Evolutionary conservation across 2,888 invertebrate species (phyloP), one percentile per base, ranked within the genome.

Genomic region (Phorcus lineatus): DNA sequence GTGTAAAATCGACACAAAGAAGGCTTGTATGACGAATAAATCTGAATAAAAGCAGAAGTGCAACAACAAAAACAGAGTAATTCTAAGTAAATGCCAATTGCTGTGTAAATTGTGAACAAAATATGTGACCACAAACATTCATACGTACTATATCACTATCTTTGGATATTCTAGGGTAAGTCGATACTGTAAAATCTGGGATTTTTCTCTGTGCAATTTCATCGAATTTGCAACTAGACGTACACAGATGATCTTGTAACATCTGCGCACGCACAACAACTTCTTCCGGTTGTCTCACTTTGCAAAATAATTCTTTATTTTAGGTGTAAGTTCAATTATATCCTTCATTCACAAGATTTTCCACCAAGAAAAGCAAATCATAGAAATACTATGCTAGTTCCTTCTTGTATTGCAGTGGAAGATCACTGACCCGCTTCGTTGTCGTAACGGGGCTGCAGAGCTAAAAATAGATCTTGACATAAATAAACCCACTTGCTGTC

Each of bases 221-320:
- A 70, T 70, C 70, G 70, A 70, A 70, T 70, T 70, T 70, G 70
- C 70, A 70, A 70, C 28, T 36, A 40, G 40, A 31, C 70, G 70
- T 70, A 70, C 70, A 70, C 70, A 70, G 70, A 70, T 70, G 70
- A 70, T 70, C 70, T 70, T 28, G 40, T 70, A 70, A 40, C 62
- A 62, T 36, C 70, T 70, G 70, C 70, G 70, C 70, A 70, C 70
- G 70, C 70, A 70, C 19, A 36, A 31, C 31, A 70, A 40, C 40
- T 36, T 36, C 36, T 31, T 70, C 70, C 70, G 40, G 40, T 70
- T 70, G 28, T 17, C n/a, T 19, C 28, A 31, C 28, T 36, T 70
- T 70, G 36, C 36, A 40, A 70, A 70, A 31, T 36, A 36, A 70
- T 70, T 70, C 36, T 28, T 62, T 28, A 62, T 70, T 70, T 70